These are phyloP conservation scores for Albula goreensis DNA, from an alignment of 2,113 vertebrate genomes.

Conservation along the genomic window DNA sequence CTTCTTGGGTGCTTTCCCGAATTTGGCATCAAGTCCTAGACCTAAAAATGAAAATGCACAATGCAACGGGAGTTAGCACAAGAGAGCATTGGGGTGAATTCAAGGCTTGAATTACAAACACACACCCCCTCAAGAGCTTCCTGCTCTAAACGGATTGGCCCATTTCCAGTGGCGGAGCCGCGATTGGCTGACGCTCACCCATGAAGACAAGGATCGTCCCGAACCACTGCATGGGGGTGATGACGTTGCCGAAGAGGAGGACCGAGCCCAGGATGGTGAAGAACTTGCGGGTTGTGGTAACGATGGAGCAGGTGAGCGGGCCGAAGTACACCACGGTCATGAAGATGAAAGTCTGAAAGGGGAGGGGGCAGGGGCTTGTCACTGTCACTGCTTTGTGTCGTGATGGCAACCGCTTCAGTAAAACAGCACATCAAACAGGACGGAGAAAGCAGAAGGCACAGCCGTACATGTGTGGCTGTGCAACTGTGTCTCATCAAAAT, in stretches of 20 bases:
- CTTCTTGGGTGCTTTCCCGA: conserved; percentile 88
- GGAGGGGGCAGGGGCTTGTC: not conserved
- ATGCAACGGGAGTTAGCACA: too few relatives aligned
- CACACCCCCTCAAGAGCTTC: not conserved
- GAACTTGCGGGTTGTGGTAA: conserved; percentile 97
- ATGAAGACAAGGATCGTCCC: conserved; percentile 92
- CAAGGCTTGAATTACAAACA: not conserved
- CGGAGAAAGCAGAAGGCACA: too few relatives aligned
- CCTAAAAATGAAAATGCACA: conserved; percentile 63
- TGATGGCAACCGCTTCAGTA: too few relatives aligned
- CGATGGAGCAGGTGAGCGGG: conserved; percentile 94
- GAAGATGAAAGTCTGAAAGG: conserved; percentile 90
- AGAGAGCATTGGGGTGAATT: not conserved
- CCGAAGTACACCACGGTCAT: conserved; percentile 98
- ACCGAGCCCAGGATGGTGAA: conserved; percentile 97
- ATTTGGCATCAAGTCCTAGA: conserved; percentile 93
- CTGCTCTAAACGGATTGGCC: not conserved
- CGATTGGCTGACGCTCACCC: conserved; percentile 70
- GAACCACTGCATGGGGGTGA: conserved; percentile 86
- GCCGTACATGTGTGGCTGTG: not conserved
- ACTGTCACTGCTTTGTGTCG: not conserved
- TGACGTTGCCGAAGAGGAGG: conserved; percentile 90
- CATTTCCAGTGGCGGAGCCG: not conserved
- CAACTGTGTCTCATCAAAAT: not conserved
- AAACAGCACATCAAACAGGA: too few relatives aligned